Conservation (phyloP, 1,140 invertebrate genomes). For the Formica exsecta region DNA sequence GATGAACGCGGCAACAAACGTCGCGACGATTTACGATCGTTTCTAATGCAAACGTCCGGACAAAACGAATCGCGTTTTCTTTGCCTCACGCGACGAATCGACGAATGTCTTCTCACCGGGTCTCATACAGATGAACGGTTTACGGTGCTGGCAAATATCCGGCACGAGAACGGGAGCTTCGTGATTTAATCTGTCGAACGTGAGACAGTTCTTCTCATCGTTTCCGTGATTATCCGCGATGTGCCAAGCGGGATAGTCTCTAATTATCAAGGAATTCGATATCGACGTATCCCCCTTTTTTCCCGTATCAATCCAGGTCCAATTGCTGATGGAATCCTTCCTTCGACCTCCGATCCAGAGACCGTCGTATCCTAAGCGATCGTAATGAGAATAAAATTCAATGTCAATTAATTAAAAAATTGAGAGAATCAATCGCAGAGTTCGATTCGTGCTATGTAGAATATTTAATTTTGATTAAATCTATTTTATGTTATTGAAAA, state of each 20-base stretch:
- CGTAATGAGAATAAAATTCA: neutral
- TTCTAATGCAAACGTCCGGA: neutral
- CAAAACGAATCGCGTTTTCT: neutral
- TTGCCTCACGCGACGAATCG: neutral
- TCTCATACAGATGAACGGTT: constrained; percentile 66
- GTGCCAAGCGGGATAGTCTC: constrained; percentile 51
- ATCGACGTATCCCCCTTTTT: constrained; percentile 12
- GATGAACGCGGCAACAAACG: neutral
- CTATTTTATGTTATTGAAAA: neutral
- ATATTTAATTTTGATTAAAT: neutral
- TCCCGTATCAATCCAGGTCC: constrained; percentile 56
- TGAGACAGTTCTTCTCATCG: constrained; percentile 63
- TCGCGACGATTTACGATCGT: neutral
- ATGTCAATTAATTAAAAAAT: neutral
- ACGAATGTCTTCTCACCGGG: constrained; percentile 48
- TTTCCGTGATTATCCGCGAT: neutral
- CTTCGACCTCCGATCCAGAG: constrained; percentile 69
- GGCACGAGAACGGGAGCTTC: constrained; percentile 54
- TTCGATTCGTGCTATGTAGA: too few relatives aligned
- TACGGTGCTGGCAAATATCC: constrained; percentile 54
- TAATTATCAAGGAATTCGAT: constrained; percentile 21
- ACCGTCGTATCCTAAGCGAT: constrained; percentile 67
- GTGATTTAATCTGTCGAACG: constrained; percentile 64
- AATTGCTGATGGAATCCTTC: constrained; percentile 34
- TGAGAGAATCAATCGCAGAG: neutral